These are phyloP conservation scores for Imbricaverruca yamaguchii DNA, from an alignment of 2,888 invertebrate genomes.

Conservation along the genomic window DNA sequence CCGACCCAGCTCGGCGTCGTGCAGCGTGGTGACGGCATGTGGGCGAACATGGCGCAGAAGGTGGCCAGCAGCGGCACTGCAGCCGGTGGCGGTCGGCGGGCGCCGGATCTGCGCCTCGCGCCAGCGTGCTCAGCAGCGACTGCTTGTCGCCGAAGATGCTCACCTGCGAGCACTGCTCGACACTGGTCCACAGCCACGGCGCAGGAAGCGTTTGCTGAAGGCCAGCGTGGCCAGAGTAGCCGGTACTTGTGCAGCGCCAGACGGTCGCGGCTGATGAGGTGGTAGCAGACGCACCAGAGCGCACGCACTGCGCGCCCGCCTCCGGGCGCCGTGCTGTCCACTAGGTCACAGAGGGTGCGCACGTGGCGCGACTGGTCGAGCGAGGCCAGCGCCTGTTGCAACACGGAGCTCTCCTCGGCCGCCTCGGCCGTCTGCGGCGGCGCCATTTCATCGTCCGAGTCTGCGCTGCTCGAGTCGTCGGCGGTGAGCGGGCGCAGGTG, in stretches of 20 bases:
- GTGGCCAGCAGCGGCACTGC: slow-evolving; percentile 69
- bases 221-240: slow-evolving; percentile 68
- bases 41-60: slow-evolving; percentile 73
- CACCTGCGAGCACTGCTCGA: slow-evolving; percentile 45
- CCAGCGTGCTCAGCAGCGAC: slow-evolving; percentile 56
- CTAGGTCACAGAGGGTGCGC: background rate
- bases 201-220: slow-evolving; percentile 66
- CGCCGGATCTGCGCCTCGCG: slow-evolving; percentile 56
- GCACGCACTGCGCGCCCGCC: slow-evolving; percentile 54
- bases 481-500: background rate
- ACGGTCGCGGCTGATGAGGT: slow-evolving; percentile 69
- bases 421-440: background rate
- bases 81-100: slow-evolving; percentile 58
- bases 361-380: slow-evolving; percentile 7
- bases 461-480: background rate
- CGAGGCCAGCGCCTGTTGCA: background rate
- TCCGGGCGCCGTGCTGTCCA: slow-evolving; percentile 38
- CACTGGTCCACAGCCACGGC: slow-evolving; percentile 61
- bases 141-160: slow-evolving; percentile 44
- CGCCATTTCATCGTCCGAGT: slow-evolving; percentile 1
- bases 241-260: slow-evolving; percentile 76
- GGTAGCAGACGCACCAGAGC: slow-evolving; percentile 73
- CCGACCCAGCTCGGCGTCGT: slow-evolving; percentile 69
- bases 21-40: slow-evolving; percentile 70
- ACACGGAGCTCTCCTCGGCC: background rate